Evolutionary conservation across 1,140 invertebrate species (phyloP).

Genomic region (Cydia pomonella): DNA sequence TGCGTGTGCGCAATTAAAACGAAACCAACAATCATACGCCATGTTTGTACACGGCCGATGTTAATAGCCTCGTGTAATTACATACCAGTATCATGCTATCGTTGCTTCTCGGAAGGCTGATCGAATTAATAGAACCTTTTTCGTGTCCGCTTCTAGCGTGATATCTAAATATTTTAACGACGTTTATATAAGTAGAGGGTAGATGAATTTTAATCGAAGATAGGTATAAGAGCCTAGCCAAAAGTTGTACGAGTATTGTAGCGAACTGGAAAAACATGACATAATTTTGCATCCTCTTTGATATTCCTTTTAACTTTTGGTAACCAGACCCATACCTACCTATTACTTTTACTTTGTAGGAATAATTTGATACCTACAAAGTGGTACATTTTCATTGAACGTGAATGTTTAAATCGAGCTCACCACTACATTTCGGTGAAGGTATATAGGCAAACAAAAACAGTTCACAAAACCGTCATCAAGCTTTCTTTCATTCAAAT

Average conservation of each 20-base stretch:
- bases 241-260: neutral
- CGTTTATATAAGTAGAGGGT: slow-evolving; percentile 2
- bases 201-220: neutral
- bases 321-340: too few relatives aligned
- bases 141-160: slow-evolving; percentile 38
- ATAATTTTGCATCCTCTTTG: neutral
- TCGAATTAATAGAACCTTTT: slow-evolving; percentile 78
- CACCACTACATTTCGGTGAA: too few relatives aligned
- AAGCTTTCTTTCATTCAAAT: slow-evolving; percentile 56
- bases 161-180: slow-evolving; percentile 2
- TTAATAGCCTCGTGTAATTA: slow-evolving; percentile 79
- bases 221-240: neutral
- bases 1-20: slow-evolving; percentile 79
- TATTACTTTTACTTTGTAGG: too few relatives aligned
- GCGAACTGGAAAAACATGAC: neutral
- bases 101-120: slow-evolving; percentile 77
- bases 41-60: slow-evolving; percentile 79
- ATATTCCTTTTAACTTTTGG: neutral
- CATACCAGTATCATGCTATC: slow-evolving; percentile 75
- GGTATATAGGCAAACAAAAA: slow-evolving; percentile 6
- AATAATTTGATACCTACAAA: too few relatives aligned
- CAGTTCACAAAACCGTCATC: neutral
- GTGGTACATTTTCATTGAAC: too few relatives aligned
- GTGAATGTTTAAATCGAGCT: too few relatives aligned
- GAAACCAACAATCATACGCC: slow-evolving; percentile 77